Evolutionary conservation across 2,797 vertebrate species (phyloP).

Genomic region (Propithecus perrieri): DNA sequence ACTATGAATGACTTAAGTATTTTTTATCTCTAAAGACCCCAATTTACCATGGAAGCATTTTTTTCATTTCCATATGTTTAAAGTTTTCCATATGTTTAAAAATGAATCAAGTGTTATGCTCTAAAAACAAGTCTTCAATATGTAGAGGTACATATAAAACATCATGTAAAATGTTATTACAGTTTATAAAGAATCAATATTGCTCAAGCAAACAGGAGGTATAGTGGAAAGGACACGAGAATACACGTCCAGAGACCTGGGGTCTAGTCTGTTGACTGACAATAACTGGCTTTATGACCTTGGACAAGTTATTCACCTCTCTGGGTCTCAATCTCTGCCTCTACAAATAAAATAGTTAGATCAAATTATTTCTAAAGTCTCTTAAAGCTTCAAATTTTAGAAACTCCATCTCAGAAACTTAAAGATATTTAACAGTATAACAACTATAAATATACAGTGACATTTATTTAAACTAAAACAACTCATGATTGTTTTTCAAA

Average conservation of each 20-base stretch:
- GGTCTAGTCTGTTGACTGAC: neutral
- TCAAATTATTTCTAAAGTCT: conserved; percentile 5
- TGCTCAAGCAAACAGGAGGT: neutral
- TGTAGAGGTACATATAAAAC: neutral
- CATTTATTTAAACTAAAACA: conserved; percentile 23
- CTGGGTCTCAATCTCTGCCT: neutral
- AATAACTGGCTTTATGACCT: neutral
- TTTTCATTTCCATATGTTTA: conserved; percentile 14
- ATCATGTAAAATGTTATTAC: neutral
- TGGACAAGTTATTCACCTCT: neutral
- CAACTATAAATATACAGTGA: neutral
- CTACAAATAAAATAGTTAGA: neutral
- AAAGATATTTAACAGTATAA: neutral
- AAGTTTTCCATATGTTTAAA: conserved; percentile 45
- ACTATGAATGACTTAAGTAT: neutral
- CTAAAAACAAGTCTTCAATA: conserved; percentile 21
- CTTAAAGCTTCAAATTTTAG: conserved; percentile 32
- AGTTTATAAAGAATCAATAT: neutral
- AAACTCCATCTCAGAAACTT: conserved; percentile 33
- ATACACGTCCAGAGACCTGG: neutral
- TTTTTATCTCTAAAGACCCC: conserved; percentile 20
- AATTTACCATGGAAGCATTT: neutral
- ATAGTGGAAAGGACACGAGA: neutral
- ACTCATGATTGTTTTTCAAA: conserved; percentile 8
- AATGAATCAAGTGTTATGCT: neutral